Evolutionary conservation across 2,113 vertebrate genomes (phyloP).

Genomic region (Desmodus rotundus): DNA sequence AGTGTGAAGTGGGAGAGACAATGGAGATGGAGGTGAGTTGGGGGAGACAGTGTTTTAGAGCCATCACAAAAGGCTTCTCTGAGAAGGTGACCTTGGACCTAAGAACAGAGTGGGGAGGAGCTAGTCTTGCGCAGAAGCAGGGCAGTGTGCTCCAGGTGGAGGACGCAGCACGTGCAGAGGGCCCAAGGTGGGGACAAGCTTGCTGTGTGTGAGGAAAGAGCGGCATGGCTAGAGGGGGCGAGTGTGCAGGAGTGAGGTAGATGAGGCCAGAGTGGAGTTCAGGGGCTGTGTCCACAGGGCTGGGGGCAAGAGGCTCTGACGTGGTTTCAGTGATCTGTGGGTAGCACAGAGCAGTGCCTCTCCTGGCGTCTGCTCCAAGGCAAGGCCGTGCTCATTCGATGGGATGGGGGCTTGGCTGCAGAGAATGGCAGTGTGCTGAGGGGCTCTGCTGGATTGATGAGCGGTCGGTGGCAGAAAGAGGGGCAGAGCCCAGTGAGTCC

Average conservation of each 20-base stretch:
- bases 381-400: neutral
- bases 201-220: neutral
- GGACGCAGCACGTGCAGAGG: neutral
- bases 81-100: neutral
- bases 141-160: neutral
- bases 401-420: neutral
- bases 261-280: neutral
- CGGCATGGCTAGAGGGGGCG: fast-evolving
- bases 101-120: neutral
- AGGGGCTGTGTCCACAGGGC: neutral
- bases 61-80: too few relatives aligned
- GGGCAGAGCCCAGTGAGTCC: too few relatives aligned
- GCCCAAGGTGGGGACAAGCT: neutral
- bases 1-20: neutral
- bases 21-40: neutral
- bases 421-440: neutral
- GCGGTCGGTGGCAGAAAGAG: fast-evolving
- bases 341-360: too few relatives aligned
- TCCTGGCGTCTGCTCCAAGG: neutral
- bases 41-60: neutral
- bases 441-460: fast-evolving
- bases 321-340: neutral
- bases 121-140: neutral
- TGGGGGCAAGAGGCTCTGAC: neutral
- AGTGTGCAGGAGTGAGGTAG: neutral